phyloP scores from a whole-genome alignment of 2,113 vertebrate species.

The Peucedramus taeniatus region DNA sequence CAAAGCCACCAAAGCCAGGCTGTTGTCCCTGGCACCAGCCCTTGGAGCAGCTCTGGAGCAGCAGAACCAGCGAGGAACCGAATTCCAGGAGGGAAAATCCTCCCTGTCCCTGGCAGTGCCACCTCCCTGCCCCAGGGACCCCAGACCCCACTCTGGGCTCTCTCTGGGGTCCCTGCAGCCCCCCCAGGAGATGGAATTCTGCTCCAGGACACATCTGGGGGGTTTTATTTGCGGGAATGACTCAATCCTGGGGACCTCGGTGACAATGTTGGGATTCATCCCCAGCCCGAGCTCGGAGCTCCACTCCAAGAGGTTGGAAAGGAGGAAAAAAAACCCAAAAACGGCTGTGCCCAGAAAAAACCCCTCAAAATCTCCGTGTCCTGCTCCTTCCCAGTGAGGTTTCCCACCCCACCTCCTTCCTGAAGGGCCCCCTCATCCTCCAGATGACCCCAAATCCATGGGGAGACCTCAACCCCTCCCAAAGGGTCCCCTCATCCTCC shows the following conservation, averaged over 20 bases:
- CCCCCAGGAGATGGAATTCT: neutral
- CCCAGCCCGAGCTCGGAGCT: fast-evolving
- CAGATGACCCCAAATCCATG: neutral
- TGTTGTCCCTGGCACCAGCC: neutral
- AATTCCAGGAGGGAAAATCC: neutral
- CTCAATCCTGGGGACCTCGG: neutral
- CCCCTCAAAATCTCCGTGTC: neutral
- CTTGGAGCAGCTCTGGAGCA: neutral
- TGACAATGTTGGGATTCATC: too few relatives aligned
- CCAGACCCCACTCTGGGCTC: neutral
- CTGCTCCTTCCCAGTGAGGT: neutral
- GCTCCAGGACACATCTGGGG: neutral
- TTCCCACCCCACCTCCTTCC: neutral
- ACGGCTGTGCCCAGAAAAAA: neutral
- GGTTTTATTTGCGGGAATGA: neutral
- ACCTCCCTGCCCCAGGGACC: neutral
- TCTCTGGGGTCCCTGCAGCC: neutral
- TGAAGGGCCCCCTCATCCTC: fast-evolving
- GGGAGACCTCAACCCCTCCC: too few relatives aligned
- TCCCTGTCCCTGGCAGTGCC: neutral
- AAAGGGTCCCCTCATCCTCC: too few relatives aligned
- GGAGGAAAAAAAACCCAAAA: neutral
- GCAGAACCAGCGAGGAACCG: fast-evolving
- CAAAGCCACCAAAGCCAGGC: neutral
- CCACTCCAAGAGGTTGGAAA: neutral